These are phyloP conservation scores for Nebria salina DNA, from an alignment of 2,888 invertebrate genomes.

Conservation along the genomic window DNA sequence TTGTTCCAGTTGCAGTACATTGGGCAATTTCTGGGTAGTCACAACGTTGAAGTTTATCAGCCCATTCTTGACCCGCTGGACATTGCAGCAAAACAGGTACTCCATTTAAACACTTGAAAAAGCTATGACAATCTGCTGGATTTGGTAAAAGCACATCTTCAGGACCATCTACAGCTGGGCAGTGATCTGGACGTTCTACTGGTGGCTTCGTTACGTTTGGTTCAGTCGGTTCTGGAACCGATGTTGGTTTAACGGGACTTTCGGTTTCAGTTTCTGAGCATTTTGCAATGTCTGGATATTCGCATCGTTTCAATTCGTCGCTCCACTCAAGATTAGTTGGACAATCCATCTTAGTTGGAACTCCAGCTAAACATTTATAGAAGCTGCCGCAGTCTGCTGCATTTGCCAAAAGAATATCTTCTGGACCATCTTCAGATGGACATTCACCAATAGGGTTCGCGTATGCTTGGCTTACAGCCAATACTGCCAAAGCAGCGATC, in stretches of 20 bases:
- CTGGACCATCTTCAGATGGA: conserved; percentile 26
- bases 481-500: neutral
- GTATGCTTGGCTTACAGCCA: neutral
- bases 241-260: neutral
- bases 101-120: conserved; percentile 47
- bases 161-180: conserved; percentile 29
- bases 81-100: conserved; percentile 44
- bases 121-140: conserved; percentile 43
- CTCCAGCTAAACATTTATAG: neutral
- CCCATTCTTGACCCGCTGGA: conserved; percentile 44
- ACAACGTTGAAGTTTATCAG: conserved; percentile 19
- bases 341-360: conserved; percentile 4
- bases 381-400: neutral
- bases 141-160: conserved; percentile 32
- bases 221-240: neutral
- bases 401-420: conserved; percentile 21
- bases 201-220: neutral
- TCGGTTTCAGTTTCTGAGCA: conserved; percentile 5
- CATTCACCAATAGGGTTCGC: conserved; percentile 5
- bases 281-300: conserved; percentile 9
- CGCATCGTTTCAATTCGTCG: neutral
- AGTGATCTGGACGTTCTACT: conserved; percentile 9
- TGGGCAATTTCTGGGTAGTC: conserved; percentile 32
- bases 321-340: neutral
- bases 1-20: conserved; percentile 21